phyloP scores from a whole-genome alignment of 2,888 invertebrate species.

The Nipponacmea schrenckii region DNA sequence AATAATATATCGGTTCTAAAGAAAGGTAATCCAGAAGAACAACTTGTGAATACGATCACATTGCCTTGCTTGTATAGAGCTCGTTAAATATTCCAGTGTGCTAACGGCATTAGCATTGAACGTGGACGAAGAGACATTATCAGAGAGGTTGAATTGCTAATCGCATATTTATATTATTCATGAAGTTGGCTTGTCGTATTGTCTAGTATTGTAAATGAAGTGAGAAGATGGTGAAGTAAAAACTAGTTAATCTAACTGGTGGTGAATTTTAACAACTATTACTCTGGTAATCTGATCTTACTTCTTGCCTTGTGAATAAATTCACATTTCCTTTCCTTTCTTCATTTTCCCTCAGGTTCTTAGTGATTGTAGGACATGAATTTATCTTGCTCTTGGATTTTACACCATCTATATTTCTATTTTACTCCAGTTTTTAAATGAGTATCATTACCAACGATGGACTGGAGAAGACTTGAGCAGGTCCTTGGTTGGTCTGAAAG shows the following conservation, averaged over 20 bases:
- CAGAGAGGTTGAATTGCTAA: conserved; percentile 32
- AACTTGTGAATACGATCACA: no score
- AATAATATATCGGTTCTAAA: no score
- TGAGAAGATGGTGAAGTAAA: conserved; percentile 37
- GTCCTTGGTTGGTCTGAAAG: no score
- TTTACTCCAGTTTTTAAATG: no score
- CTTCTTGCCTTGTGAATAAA: conserved; percentile 37
- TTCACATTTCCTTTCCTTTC: conserved; percentile 10
- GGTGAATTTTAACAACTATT: conserved; percentile 43
- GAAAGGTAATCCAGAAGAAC: no score
- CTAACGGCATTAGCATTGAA: conserved; percentile 9
- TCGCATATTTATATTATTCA: conserved; percentile 46
- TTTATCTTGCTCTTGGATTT: conserved; percentile 1
- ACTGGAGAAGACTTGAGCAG: no score
- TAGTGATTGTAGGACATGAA: conserved; percentile 4
- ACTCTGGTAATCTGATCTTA: conserved; percentile 34
- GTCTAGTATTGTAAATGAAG: conserved; percentile 39
- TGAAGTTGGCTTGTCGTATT: conserved; percentile 36
- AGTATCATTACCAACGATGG: no score
- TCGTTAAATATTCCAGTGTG: conserved; percentile 20
- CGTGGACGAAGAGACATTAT: conserved; percentile 22
- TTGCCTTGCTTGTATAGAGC: background rate
- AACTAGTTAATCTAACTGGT: conserved; percentile 40
- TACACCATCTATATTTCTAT: background rate
- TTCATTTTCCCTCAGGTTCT: conserved; percentile 6